Percentiles rank a stretch among this genome's conserved stretches.
These are phyloP conservation scores for Oegoconia quadripuncta DNA, from an alignment of 2,888 invertebrate genomes.

Conservation along the genomic window DNA sequence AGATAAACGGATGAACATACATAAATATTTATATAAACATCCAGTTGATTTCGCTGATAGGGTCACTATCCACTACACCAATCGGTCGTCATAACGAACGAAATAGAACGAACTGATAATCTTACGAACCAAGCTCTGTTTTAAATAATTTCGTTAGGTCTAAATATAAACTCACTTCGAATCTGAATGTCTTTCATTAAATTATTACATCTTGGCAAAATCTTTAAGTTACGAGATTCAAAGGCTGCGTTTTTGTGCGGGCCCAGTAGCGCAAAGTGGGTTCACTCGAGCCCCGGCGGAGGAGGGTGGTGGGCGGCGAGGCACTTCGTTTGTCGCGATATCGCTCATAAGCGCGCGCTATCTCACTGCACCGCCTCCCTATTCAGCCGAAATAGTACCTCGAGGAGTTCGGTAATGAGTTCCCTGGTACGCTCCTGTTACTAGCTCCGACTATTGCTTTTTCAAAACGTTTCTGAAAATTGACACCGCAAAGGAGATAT, in stretches of 20 bases:
- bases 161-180: too few species aligned
- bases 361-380: slow-evolving; percentile 55
- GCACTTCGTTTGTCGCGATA: slow-evolving; percentile 74
- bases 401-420: slow-evolving; percentile 75
- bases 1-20: too few species aligned
- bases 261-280: not conserved
- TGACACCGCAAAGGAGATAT: slow-evolving; percentile 28
- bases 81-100: too few species aligned
- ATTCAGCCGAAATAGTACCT: slow-evolving; percentile 76
- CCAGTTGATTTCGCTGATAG: too few species aligned
- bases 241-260: slow-evolving; percentile 4
- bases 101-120: too few species aligned
- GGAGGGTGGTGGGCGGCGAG: slow-evolving; percentile 7
- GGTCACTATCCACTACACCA: too few species aligned
- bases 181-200: too few species aligned
- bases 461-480: slow-evolving; percentile 63
- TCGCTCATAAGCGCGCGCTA: slow-evolving; percentile 69
- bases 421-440: slow-evolving; percentile 60
- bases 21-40: too few species aligned
- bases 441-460: slow-evolving; percentile 50
- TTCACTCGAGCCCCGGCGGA: slow-evolving; percentile 1
- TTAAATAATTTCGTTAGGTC: too few species aligned
- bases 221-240: slow-evolving; percentile 3
- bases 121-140: too few species aligned
- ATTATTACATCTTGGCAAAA: too few species aligned